Conservation (phyloP, 2,888 invertebrate genomes). For the Xestia ashworthii region DNA sequence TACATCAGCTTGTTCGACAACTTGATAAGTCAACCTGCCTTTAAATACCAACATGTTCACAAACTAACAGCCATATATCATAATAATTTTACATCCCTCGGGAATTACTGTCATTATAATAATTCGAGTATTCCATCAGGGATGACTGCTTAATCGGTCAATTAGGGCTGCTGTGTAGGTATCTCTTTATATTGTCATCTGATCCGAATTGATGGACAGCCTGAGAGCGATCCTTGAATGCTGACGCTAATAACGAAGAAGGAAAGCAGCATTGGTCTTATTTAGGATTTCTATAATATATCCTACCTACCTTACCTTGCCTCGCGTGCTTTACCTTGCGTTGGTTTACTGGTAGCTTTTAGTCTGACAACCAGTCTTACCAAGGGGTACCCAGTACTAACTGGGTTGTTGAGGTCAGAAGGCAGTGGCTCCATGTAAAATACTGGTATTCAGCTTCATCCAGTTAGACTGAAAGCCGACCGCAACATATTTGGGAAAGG, state of each 20-base stretch:
- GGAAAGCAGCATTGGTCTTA: background rate
- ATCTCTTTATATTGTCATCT: background rate
- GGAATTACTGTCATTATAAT: constrained; percentile 58
- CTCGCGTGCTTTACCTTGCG: background rate
- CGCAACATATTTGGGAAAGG: too few relatives aligned
- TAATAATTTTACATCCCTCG: constrained; percentile 44
- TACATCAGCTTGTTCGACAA: constrained; percentile 1
- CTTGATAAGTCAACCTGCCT: constrained; percentile 12
- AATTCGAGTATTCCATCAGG: constrained; percentile 56
- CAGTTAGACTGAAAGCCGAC: too few relatives aligned
- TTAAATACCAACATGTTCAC: constrained; percentile 22
- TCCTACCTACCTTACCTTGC: too few relatives aligned
- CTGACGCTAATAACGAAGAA: background rate
- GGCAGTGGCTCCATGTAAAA: too few relatives aligned
- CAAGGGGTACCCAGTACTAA: too few relatives aligned
- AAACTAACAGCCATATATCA: constrained; percentile 15
- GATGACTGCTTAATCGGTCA: constrained; percentile 31
- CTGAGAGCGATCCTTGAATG: background rate
- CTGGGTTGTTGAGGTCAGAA: too few relatives aligned
- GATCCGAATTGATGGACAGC: background rate
- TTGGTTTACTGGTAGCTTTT: too few relatives aligned
- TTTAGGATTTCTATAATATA: background rate
- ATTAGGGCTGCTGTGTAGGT: constrained; percentile 35
- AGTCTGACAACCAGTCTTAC: too few relatives aligned
- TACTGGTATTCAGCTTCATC: too few relatives aligned